These are phyloP conservation scores for Chirona hameri DNA, from an alignment of 2,888 invertebrate genomes.

Conservation along the genomic window DNA sequence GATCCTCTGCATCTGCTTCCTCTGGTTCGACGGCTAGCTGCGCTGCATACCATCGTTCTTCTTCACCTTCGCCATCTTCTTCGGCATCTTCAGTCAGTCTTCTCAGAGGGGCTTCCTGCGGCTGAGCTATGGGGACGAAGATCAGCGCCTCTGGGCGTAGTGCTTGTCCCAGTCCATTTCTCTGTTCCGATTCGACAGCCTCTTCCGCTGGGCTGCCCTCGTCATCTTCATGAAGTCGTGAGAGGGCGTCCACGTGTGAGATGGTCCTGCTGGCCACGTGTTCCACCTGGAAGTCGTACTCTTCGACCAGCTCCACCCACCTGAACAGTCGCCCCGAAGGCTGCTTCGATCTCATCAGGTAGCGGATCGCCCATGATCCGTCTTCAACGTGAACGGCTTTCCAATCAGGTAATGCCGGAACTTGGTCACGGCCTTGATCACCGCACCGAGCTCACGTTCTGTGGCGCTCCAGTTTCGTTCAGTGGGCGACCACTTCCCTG, in stretches of 20 bases:
- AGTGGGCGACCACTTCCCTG: background rate
- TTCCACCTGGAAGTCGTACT: background rate
- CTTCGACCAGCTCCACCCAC: background rate
- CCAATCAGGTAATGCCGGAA: background rate
- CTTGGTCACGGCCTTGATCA: background rate
- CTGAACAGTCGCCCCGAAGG: background rate
- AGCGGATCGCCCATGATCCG: background rate
- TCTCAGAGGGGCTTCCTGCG: background rate
- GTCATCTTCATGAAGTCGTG: background rate
- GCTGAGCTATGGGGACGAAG: background rate
- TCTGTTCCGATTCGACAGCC: too few species aligned
- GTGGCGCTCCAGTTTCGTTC: background rate
- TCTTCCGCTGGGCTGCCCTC: background rate
- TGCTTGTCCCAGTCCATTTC: too few species aligned
- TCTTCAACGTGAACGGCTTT: background rate
- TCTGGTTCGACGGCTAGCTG: background rate
- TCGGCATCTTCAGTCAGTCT: background rate
- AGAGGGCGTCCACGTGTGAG: background rate
- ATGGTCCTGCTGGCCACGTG: background rate
- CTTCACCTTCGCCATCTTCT: too few species aligned
- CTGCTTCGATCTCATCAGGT: background rate
- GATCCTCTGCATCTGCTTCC: background rate
- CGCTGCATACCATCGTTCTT: too few species aligned
- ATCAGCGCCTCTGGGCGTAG: background rate
- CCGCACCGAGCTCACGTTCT: background rate